phyloP scores from a whole-genome alignment of 1,140 invertebrate genomes.

The Palaemon carinicauda region DNA sequence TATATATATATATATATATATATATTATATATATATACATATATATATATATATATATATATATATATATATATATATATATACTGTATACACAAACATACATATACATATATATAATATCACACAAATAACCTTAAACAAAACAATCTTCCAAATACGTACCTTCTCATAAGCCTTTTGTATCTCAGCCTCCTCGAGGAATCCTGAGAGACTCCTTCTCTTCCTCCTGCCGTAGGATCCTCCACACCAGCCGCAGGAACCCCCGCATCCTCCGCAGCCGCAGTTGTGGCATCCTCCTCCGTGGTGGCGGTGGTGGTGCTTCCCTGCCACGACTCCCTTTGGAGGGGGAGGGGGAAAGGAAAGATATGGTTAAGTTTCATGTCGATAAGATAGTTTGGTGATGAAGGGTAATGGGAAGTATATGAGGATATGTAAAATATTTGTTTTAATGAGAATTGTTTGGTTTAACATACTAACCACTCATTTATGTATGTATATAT shows the following conservation, averaged over 20 bases:
- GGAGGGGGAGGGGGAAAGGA: too few relatives aligned
- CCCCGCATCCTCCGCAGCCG: conserved; percentile 35
- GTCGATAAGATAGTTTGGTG: too few relatives aligned
- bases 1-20: neutral
- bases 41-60: too few relatives aligned
- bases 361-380: too few relatives aligned
- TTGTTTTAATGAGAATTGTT: too few relatives aligned
- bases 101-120: neutral
- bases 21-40: neutral
- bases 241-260: conserved; percentile 41
- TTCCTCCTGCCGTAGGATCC: conserved; percentile 30
- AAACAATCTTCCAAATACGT: neutral
- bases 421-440: too few relatives aligned
- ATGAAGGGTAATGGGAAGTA: too few relatives aligned
- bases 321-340: neutral
- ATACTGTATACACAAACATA: neutral
- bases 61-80: neutral
- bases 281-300: conserved; percentile 6
- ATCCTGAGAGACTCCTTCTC: neutral
- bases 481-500: too few relatives aligned
- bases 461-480: too few relatives aligned
- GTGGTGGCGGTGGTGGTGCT: conserved; percentile 6
- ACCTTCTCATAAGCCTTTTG: conserved; percentile 11
- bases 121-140: too few relatives aligned
- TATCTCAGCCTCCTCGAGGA: neutral